These are phyloP conservation scores for Casuarius casuarius DNA, from an alignment of 2,113 vertebrate genomes.

Conservation along the genomic window DNA sequence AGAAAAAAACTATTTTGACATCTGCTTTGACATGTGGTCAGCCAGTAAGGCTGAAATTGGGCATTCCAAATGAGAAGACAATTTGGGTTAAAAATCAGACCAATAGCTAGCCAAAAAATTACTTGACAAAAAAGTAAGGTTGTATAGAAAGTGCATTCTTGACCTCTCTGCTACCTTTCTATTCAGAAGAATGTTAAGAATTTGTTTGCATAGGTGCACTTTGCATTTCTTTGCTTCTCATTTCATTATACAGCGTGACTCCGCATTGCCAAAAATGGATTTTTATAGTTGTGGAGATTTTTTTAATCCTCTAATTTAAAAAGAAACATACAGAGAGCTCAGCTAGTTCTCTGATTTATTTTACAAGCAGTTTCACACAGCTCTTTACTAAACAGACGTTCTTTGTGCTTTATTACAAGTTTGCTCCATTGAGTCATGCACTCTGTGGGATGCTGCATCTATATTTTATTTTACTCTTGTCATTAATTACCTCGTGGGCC, in stretches of 20 bases:
- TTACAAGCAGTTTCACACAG: slow-evolving; percentile 72
- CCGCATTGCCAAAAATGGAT: slow-evolving; percentile 57
- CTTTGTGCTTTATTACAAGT: slow-evolving; percentile 78
- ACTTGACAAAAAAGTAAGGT: background rate
- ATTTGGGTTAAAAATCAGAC: background rate
- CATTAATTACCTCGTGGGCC: slow-evolving; percentile 81
- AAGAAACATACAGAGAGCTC: slow-evolving; percentile 64
- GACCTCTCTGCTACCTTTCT: background rate
- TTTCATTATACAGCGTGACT: slow-evolving; percentile 35
- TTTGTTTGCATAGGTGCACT: slow-evolving; percentile 52
- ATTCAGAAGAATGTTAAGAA: background rate
- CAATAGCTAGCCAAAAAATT: background rate
- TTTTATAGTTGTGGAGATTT: slow-evolving; percentile 44
- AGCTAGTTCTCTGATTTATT: slow-evolving; percentile 76
- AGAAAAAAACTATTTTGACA: background rate
- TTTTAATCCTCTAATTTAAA: slow-evolving; percentile 63
- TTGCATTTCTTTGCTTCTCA: slow-evolving; percentile 57
- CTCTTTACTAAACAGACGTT: slow-evolving; percentile 70
- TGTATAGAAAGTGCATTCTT: background rate
- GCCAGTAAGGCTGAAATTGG: background rate
- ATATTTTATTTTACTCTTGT: slow-evolving; percentile 76
- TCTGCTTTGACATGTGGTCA: background rate
- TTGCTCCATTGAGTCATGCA: slow-evolving; percentile 80
- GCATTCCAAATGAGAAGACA: background rate
- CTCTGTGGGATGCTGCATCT: slow-evolving; percentile 69